These are phyloP conservation scores for Pogonocichla stellata DNA, from an alignment of 2,113 vertebrate species.

Conservation along the genomic window DNA sequence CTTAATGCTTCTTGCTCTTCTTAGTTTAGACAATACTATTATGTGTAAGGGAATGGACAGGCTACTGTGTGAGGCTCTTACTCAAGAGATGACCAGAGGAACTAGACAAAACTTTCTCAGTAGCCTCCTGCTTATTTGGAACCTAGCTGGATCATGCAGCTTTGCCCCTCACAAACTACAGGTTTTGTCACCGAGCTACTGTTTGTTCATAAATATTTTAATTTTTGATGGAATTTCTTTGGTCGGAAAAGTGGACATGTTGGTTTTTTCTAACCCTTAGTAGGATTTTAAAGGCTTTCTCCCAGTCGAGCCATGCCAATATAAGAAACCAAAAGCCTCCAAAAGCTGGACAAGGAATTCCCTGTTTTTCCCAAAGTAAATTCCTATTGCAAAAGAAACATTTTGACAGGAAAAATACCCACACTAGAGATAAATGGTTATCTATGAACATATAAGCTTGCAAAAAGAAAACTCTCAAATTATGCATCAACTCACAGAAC, in stretches of 20 bases:
- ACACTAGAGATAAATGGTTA: not conserved
- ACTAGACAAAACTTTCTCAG: not conserved
- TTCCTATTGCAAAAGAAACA: not conserved
- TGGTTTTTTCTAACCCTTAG: not conserved
- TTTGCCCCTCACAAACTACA: not conserved
- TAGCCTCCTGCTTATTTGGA: not conserved
- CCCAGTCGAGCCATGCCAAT: not conserved
- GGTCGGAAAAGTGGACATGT: not conserved
- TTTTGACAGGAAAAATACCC: not conserved
- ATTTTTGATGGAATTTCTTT: not conserved
- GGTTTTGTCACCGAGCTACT: not conserved
- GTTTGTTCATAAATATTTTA: not conserved
- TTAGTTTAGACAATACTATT: not conserved
- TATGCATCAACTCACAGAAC: not conserved
- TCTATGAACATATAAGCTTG: not conserved
- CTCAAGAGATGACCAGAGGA: not conserved
- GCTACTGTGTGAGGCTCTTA: not conserved
- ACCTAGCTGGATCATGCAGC: not conserved
- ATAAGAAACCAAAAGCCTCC: not conserved
- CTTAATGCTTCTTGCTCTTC: not conserved
- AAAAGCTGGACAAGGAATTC: not conserved
- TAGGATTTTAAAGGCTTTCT: not conserved
- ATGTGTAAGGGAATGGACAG: not conserved
- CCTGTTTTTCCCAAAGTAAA: not conserved
- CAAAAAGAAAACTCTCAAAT: not conserved